Conservation (phyloP, 2,797 vertebrate genomes). For the Sparidentex hasta region DNA sequence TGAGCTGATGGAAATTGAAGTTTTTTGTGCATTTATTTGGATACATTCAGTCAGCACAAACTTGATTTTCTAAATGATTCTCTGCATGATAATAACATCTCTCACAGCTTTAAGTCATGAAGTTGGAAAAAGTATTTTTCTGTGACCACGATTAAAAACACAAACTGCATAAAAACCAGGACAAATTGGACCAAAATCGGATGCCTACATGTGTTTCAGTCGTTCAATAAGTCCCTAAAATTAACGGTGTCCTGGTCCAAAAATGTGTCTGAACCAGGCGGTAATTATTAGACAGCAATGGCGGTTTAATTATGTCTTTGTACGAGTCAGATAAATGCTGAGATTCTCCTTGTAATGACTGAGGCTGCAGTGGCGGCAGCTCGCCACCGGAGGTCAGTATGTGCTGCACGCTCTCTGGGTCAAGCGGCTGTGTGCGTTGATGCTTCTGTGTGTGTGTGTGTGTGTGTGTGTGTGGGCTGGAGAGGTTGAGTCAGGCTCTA, state of each 20-base stretch:
- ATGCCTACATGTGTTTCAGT: background rate
- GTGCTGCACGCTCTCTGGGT: conserved; percentile 20
- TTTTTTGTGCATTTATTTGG: background rate
- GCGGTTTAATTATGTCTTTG: background rate
- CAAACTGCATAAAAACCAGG: background rate
- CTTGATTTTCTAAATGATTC: background rate
- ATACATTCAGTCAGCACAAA: background rate
- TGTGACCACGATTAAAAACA: background rate
- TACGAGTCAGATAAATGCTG: background rate
- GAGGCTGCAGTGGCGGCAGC: conserved; percentile 37
- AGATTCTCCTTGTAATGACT: background rate
- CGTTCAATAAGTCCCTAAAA: too few species aligned
- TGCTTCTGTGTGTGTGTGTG: conserved; percentile 55
- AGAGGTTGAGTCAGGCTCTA: conserved; percentile 72
- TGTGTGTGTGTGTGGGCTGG: conserved; percentile 70
- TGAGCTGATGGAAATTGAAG: background rate
- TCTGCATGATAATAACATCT: background rate
- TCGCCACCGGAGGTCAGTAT: conserved; percentile 78
- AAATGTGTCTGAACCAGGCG: background rate
- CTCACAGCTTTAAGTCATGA: background rate
- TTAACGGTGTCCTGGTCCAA: too few species aligned
- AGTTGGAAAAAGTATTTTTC: background rate
- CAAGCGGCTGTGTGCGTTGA: background rate
- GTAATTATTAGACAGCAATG: background rate
- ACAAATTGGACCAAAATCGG: background rate